Evolutionary conservation across 1,140 invertebrate species (phyloP), one percentile per base, ranked within the genome.

Genomic region (Lordiphosa clarofinis): DNA sequence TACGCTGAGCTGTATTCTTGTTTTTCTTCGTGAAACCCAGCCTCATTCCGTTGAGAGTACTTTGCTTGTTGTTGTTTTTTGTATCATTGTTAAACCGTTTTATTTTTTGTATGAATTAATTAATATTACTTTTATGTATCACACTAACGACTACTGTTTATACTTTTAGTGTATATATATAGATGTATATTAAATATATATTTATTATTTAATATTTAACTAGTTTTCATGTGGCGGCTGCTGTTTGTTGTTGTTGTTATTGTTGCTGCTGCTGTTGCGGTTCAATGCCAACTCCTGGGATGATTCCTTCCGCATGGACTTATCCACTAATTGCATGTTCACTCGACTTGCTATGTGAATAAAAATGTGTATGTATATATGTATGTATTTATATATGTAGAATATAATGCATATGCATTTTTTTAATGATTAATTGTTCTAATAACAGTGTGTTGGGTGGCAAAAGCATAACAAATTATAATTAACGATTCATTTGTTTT

Each of bases 391-490:
- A 58, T 66, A 44, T 56, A 42, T 73, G 50, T 56, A 65, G 65
- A 31, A 71, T 59, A 52, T 65, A 52, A 65, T 71, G 59, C 59
- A 44, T 65, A 59, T 56, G 64, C 74, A 57, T 69, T 68, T 36
- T 36, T 54, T 73, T 68, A 75, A 75, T 76, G 47, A 73, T 70
- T 71, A 84, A 84, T 84, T 84, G 79, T 84, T 72, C 78, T 84
- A 84, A 84, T 86, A 84, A 84, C 78, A 84, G 78, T 86, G 79
- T 84, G 58, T 46, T 46, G 48, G 65, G 63, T 68, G 64, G 69
- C 64, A 78, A 86, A 31, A 78, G 69, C 69, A 86, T 84, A 84
- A 84, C 78, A 84, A 84, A 78, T 70, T 56, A 86, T 63, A 78
- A 47, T 59, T 78, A 82, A 84, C 66, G 56, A 72, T 50, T 60